Evolutionary conservation across 2,113 vertebrate genomes (phyloP).

Genomic region (Seriola aureovittata): DNA sequence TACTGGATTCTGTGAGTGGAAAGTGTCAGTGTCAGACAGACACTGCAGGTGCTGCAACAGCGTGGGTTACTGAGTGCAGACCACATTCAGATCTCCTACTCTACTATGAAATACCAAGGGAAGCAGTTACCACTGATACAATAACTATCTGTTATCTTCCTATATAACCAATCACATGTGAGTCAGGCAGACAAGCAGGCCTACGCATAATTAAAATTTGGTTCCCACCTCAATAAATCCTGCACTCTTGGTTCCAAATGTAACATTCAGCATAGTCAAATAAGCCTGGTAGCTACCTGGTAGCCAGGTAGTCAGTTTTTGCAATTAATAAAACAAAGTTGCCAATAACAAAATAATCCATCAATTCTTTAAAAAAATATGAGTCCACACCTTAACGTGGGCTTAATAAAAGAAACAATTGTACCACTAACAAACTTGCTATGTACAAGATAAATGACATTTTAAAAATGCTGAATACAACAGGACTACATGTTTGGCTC

Average conservation of each 20-base stretch:
- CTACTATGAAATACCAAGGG: background rate
- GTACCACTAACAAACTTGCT: background rate
- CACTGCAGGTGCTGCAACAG: too few species aligned
- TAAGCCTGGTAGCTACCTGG: background rate
- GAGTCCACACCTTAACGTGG: background rate
- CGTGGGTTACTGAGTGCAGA: too few species aligned
- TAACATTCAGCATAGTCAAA: background rate
- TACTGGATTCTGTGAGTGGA: too few species aligned
- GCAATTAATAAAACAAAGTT: background rate
- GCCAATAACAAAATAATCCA: background rate
- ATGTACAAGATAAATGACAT: background rate
- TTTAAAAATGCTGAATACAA: background rate
- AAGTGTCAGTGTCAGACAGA: too few species aligned
- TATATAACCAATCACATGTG: background rate
- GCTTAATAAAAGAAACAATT: background rate
- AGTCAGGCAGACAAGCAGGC: background rate
- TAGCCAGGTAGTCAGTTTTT: too few species aligned
- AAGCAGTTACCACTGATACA: too few species aligned
- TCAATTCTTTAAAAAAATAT: too few species aligned
- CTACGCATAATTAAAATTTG: background rate
- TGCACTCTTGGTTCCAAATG: background rate
- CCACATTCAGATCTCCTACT: background rate
- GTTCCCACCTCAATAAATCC: constrained; percentile 1
- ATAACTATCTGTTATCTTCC: background rate
- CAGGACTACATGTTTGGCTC: too few species aligned